Percentiles rank a stretch among this genome's conserved stretches.
Evolutionary conservation across 2,797 vertebrate species (phyloP).

Genomic region (Neoniphon sammara): DNA sequence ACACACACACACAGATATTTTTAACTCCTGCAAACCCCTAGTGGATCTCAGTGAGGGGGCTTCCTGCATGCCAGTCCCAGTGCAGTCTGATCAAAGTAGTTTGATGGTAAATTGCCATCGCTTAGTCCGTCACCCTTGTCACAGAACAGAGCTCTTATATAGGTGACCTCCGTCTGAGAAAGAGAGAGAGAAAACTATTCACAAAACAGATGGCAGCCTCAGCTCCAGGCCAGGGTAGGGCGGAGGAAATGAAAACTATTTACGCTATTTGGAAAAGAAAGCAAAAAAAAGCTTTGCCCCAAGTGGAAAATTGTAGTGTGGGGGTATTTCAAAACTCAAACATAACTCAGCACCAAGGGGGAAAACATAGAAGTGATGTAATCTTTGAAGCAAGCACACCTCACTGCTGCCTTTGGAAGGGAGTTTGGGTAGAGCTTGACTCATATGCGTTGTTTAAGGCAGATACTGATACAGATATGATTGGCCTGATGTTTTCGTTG

Average conservation of each 20-base stretch:
- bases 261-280: constrained; percentile 67
- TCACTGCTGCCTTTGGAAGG: constrained; percentile 20
- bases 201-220: constrained; percentile 67
- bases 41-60: constrained; percentile 2
- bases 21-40: constrained; percentile 35
- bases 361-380: constrained; percentile 56
- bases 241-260: constrained; percentile 67
- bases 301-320: constrained; percentile 62
- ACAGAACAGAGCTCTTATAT: constrained; percentile 46
- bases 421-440: constrained; percentile 22
- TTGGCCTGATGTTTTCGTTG: background rate
- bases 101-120: constrained; percentile 62
- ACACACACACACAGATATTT: constrained; percentile 33
- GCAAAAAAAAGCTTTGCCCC: constrained; percentile 44
- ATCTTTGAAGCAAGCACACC: constrained; percentile 57
- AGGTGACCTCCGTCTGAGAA: constrained; percentile 35
- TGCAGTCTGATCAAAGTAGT: constrained; percentile 54
- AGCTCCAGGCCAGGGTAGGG: constrained; percentile 51
- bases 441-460: constrained; percentile 28
- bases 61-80: constrained; percentile 4
- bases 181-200: constrained; percentile 40
- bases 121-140: constrained; percentile 50
- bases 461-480: background rate
- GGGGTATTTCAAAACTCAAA: constrained; percentile 54
- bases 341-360: constrained; percentile 44